These are phyloP conservation scores for Nerophis ophidion DNA, from an alignment of 2,113 vertebrate species.

Conservation along the genomic window DNA sequence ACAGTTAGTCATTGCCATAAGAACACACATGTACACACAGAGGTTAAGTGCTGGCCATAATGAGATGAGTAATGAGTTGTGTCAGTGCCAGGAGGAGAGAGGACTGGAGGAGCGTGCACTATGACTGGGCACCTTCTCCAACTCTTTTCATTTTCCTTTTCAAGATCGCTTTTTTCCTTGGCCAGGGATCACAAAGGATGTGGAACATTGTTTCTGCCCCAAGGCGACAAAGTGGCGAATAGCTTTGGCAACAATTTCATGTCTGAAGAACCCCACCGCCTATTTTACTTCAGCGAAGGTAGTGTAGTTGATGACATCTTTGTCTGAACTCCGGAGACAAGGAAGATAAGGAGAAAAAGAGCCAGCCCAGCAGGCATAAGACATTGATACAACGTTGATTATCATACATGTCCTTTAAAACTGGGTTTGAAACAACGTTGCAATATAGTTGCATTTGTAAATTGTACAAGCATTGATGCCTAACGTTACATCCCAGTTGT, in stretches of 20 bases:
- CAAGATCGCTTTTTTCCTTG: constrained; percentile 7
- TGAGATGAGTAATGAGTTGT: constrained; percentile 66
- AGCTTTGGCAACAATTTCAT: constrained; percentile 36
- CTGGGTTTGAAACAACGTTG: no score
- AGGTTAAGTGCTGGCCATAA: constrained; percentile 55
- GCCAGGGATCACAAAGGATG: constrained; percentile 18
- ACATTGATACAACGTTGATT: no score
- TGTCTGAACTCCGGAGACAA: constrained; percentile 33
- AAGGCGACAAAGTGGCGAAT: constrained; percentile 27
- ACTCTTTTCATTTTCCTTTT: constrained; percentile 4
- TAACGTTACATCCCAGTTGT: no score
- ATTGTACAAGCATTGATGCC: no score
- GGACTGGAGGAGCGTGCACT: constrained; percentile 27
- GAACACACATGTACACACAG: constrained; percentile 20
- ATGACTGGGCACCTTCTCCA: constrained; percentile 23
- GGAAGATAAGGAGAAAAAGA: not conserved
- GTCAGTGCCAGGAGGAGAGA: constrained; percentile 53
- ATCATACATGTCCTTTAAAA: no score
- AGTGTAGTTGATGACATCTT: constrained; percentile 17
- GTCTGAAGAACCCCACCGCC: constrained; percentile 3
- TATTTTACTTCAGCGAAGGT: constrained; percentile 10
- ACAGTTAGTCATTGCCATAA: not conserved
- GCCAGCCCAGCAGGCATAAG: not conserved
- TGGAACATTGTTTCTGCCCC: constrained; percentile 22
- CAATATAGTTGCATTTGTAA: no score